Percentiles rank a stretch among this genome's conserved stretches.
Conservation (phyloP, 2,888 invertebrate species). For the Uropetala carovei region DNA sequence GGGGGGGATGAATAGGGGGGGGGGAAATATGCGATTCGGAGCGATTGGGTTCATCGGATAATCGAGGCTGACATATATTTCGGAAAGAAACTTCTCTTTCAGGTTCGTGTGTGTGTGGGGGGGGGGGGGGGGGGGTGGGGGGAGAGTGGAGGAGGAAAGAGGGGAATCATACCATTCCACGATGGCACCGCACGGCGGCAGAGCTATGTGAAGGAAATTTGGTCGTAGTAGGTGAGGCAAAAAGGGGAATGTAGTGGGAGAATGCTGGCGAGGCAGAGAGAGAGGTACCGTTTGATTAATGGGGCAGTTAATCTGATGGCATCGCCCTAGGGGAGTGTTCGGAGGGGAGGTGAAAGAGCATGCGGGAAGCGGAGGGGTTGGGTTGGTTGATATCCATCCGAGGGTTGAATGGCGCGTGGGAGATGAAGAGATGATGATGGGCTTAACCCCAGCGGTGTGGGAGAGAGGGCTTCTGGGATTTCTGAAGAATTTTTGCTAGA, state of each 20-base stretch:
- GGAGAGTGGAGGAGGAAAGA: too few relatives aligned
- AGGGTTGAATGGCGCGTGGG: too few relatives aligned
- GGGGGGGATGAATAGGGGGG: too few relatives aligned
- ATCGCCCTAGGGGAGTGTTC: constrained; percentile 10
- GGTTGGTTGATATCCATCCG: too few relatives aligned
- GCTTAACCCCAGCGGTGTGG: neutral
- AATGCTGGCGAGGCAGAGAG: constrained; percentile 15
- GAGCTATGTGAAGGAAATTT: neutral
- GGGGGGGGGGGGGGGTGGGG: neutral
- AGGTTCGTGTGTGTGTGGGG: neutral
- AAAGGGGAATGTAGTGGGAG: too few relatives aligned
- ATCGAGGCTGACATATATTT: neutral
- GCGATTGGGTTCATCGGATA: neutral
- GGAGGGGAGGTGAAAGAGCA: neutral
- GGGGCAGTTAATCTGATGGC: constrained; percentile 45
- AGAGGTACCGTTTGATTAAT: constrained; percentile 51
- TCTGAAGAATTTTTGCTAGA: neutral
- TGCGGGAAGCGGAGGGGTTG: neutral
- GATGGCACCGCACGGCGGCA: neutral
- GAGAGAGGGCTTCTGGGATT: neutral
- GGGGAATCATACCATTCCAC: neutral
- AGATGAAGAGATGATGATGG: too few relatives aligned
- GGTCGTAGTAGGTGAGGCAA: neutral
- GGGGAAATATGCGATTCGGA: neutral
- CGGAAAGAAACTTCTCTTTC: neutral